phyloP scores from a whole-genome alignment of 2,113 vertebrate species.

The Ailurus styani region DNA sequence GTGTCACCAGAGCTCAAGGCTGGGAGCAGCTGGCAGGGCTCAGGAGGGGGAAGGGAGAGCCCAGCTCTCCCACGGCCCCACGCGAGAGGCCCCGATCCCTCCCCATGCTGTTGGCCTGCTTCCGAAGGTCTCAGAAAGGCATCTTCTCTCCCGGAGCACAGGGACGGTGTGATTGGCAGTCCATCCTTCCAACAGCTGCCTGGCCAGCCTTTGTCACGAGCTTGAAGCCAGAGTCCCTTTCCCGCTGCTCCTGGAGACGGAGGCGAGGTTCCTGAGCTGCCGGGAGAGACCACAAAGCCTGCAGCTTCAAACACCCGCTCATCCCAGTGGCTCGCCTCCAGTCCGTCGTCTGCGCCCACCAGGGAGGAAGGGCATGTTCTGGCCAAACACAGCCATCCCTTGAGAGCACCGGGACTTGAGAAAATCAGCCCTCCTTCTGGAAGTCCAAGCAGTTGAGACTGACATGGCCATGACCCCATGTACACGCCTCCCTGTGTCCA shows the following conservation, averaged over 20 bases:
- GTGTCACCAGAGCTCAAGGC: neutral
- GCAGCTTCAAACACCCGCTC: neutral
- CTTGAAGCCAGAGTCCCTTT: neutral
- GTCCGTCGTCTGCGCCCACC: neutral
- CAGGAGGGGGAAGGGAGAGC: fast-evolving
- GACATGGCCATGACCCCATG: neutral
- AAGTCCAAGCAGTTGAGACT: fast-evolving
- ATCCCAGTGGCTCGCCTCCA: neutral
- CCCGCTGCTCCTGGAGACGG: neutral
- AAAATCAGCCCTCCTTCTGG: neutral
- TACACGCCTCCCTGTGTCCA: neutral
- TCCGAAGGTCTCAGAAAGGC: neutral
- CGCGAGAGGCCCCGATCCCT: neutral
- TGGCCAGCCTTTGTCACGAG: neutral
- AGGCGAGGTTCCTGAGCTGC: neutral
- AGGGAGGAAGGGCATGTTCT: too few species aligned
- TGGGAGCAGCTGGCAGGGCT: neutral
- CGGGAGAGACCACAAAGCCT: fast-evolving
- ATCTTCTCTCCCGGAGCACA: neutral
- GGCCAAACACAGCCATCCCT: too few species aligned
- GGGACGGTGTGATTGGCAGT: neutral
- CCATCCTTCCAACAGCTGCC: neutral
- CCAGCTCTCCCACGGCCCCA: neutral
- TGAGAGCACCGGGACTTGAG: too few species aligned
- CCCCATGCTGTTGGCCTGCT: neutral